Percentiles rank a stretch among this genome's conserved stretches.
Evolutionary conservation across 2,113 vertebrate genomes (phyloP).

Genomic region (Centropus bengalensis): DNA sequence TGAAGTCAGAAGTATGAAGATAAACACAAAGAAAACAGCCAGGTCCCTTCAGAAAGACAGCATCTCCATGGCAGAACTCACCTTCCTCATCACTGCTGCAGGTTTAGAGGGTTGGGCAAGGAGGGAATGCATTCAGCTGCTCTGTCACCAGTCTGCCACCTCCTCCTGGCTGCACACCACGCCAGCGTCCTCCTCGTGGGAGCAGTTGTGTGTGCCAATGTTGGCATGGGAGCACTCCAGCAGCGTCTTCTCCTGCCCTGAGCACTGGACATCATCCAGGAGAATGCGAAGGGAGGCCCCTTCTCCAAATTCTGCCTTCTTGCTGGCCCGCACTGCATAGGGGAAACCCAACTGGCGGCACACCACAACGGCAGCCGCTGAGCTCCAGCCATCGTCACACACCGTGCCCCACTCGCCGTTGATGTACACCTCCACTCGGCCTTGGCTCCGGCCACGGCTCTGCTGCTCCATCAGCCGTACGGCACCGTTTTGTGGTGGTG

Average conservation of each 20-base stretch:
- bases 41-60: background rate
- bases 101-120: background rate
- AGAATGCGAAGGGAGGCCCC: slow-evolving; percentile 82
- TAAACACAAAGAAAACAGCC: background rate
- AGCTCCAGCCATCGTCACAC: slow-evolving; percentile 89
- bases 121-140: background rate
- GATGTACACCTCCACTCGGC: slow-evolving; percentile 87
- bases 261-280: slow-evolving; percentile 89
- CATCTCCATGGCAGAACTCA: background rate
- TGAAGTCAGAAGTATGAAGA: background rate
- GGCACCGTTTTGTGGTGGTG: slow-evolving; percentile 41
- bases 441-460: slow-evolving; percentile 55
- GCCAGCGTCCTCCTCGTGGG: slow-evolving; percentile 90
- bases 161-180: slow-evolving; percentile 83
- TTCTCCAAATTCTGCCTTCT: slow-evolving; percentile 87
- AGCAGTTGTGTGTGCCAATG: slow-evolving; percentile 85
- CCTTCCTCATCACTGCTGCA: background rate
- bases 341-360: slow-evolving; percentile 91
- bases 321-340: slow-evolving; percentile 78
- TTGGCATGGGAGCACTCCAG: slow-evolving; percentile 84
- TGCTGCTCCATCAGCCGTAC: slow-evolving; percentile 80
- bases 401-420: slow-evolving; percentile 88
- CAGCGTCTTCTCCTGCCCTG: slow-evolving; percentile 81
- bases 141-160: background rate
- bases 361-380: slow-evolving; percentile 80